These are phyloP conservation scores for Dicyrtomina minuta DNA, from an alignment of 2,888 invertebrate genomes.

Conservation along the genomic window DNA sequence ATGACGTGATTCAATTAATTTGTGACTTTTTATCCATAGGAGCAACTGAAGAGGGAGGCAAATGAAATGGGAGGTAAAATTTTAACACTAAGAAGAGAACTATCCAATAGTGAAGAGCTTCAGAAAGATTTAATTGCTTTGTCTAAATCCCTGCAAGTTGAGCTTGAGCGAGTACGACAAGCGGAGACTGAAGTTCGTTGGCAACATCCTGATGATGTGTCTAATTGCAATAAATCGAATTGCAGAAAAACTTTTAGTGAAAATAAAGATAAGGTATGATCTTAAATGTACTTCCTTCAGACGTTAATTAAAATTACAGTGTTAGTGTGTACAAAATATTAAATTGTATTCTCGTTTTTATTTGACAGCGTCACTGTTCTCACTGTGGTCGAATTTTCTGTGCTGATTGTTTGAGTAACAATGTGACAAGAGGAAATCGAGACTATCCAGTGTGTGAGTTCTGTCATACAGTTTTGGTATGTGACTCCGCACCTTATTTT, in stretches of 20 bases:
- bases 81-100: conserved; percentile 77
- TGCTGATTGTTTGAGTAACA: conserved; percentile 74
- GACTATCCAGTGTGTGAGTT: conserved; percentile 93
- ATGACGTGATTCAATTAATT: conserved; percentile 4
- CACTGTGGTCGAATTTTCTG: conserved; percentile 98
- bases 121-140: conserved; percentile 97
- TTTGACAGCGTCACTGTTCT: conserved; percentile 76
- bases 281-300: too few relatives aligned
- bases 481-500: conserved; percentile 87
- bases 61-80: conserved; percentile 70
- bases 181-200: conserved; percentile 94
- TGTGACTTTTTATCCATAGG: conserved; percentile 54
- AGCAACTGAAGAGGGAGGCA: conserved; percentile 60
- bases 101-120: conserved; percentile 92
- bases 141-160: conserved; percentile 93
- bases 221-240: conserved; percentile 76
- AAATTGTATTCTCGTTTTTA: conserved; percentile 22
- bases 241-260: conserved; percentile 74
- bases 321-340: not conserved
- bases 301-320: too few relatives aligned
- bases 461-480: conserved; percentile 89
- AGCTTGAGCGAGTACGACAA: conserved; percentile 91
- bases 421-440: conserved; percentile 77
- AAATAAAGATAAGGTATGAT: conserved; percentile 68
- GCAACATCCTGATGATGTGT: conserved; percentile 96